Evolutionary conservation across 2,888 invertebrate species (phyloP).

Genomic region (Aphidoletes aphidimyza): DNA sequence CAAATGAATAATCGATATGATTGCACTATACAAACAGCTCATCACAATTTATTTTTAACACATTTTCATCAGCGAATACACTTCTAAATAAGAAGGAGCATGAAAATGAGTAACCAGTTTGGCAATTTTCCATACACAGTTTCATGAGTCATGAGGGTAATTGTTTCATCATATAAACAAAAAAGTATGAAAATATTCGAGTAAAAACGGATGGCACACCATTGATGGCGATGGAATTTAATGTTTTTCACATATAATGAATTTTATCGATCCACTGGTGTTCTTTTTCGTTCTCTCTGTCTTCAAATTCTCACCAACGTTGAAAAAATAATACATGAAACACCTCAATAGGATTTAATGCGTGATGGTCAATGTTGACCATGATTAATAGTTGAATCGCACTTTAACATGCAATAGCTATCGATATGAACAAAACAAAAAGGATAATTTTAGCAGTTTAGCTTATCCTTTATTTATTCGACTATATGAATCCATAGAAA

Average conservation of each 20-base stretch:
- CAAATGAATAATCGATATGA: no score
- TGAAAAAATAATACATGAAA: neutral
- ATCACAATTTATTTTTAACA: constrained; percentile 8
- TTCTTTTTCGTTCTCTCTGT: no score
- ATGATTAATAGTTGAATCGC: neutral
- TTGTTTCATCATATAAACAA: neutral
- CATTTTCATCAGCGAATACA: neutral
- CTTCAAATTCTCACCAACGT: neutral
- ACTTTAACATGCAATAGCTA: neutral
- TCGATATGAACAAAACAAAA: neutral
- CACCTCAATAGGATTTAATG: constrained; percentile 1
- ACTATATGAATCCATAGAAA: neutral
- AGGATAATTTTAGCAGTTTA: no score
- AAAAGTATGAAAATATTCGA: no score
- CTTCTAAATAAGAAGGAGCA: neutral
- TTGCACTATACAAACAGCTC: no score
- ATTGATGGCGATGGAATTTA: neutral
- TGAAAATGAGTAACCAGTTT: constrained; percentile 16
- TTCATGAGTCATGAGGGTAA: neutral
- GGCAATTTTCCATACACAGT: neutral
- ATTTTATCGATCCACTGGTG: neutral
- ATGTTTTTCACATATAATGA: neutral
- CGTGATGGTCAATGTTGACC: constrained; percentile 1
- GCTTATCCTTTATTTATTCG: no score
- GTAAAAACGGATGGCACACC: no score